Conservation (phyloP, 1,140 invertebrate species). For the Drosophila ficusphila region DNA sequence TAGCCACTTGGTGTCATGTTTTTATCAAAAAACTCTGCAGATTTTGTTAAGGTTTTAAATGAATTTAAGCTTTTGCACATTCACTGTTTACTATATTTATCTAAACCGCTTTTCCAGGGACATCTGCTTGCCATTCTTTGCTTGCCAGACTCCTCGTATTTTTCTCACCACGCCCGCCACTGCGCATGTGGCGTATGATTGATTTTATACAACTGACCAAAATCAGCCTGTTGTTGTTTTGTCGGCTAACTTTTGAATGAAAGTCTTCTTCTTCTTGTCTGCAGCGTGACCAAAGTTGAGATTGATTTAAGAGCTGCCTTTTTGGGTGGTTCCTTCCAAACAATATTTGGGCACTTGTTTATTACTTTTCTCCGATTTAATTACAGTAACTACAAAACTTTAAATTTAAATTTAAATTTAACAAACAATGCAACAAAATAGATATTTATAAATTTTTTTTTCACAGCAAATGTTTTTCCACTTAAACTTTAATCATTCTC, state of each 20-base stretch:
- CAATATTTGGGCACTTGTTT: neutral
- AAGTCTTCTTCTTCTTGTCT: slow-evolving; percentile 10
- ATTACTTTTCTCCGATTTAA: no score
- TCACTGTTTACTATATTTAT: slow-evolving; percentile 16
- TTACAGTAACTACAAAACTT: no score
- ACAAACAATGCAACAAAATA: no score
- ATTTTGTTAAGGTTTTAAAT: neutral
- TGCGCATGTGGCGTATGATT: slow-evolving; percentile 73
- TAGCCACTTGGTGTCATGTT: slow-evolving; percentile 3
- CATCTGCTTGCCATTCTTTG: slow-evolving; percentile 21
- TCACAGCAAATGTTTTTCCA: no score
- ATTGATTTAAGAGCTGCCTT: neutral
- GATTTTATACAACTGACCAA: slow-evolving; percentile 48
- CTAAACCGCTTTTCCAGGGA: slow-evolving; percentile 17
- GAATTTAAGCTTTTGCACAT: neutral
- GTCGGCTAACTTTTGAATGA: slow-evolving; percentile 9
- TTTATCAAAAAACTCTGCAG: neutral
- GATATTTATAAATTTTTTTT: no score
- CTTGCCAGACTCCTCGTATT: slow-evolving; percentile 31
- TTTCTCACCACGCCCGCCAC: slow-evolving; percentile 46
- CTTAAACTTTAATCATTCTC: no score
- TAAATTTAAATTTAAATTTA: no score
- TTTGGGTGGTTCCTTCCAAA: no score
- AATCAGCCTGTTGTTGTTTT: slow-evolving; percentile 36
- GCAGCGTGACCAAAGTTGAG: slow-evolving; percentile 13